These are phyloP conservation scores for Busseola fusca DNA, from an alignment of 2,888 invertebrate species.

Conservation along the genomic window DNA sequence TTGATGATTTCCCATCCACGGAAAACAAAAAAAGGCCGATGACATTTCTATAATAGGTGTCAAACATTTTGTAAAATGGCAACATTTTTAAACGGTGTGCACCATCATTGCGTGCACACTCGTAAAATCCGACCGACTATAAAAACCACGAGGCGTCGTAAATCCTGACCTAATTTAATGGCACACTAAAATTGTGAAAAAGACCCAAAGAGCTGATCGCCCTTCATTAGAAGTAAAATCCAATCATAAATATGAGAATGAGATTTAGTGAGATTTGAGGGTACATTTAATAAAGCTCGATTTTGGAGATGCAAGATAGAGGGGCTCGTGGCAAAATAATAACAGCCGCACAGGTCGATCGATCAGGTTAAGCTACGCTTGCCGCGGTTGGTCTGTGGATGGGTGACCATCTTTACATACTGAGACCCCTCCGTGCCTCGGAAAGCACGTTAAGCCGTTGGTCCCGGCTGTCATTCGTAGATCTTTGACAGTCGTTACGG, in stretches of 20 bases:
- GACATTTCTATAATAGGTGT: conserved; percentile 31
- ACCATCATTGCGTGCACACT: conserved; percentile 44
- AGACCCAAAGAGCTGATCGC: conserved; percentile 3
- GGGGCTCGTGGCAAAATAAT: too few species aligned
- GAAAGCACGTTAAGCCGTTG: too few species aligned
- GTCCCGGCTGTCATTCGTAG: too few species aligned
- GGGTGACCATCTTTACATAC: too few species aligned
- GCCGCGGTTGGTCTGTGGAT: too few species aligned
- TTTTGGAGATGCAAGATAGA: background rate
- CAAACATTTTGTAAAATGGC: conserved; percentile 45
- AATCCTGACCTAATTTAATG: conserved; percentile 60
- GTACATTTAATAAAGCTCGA: background rate
- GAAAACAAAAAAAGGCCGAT: too few species aligned
- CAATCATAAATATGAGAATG: background rate
- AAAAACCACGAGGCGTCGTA: conserved; percentile 59
- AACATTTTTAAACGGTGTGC: conserved; percentile 45
- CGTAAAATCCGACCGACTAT: conserved; percentile 60
- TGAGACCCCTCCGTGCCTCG: too few species aligned
- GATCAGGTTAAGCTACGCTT: too few species aligned
- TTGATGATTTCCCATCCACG: too few species aligned
- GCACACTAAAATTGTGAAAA: conserved; percentile 49
- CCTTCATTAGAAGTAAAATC: conserved; percentile 13
- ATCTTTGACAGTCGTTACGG: too few species aligned
- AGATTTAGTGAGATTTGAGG: background rate
- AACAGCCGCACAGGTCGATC: too few species aligned